A percentile compares a stretch with the other conserved stretches of the same genome.
These are phyloP conservation scores for Protophormia terraenovae DNA, from an alignment of 2,888 invertebrate species.

Conservation along the genomic window DNA sequence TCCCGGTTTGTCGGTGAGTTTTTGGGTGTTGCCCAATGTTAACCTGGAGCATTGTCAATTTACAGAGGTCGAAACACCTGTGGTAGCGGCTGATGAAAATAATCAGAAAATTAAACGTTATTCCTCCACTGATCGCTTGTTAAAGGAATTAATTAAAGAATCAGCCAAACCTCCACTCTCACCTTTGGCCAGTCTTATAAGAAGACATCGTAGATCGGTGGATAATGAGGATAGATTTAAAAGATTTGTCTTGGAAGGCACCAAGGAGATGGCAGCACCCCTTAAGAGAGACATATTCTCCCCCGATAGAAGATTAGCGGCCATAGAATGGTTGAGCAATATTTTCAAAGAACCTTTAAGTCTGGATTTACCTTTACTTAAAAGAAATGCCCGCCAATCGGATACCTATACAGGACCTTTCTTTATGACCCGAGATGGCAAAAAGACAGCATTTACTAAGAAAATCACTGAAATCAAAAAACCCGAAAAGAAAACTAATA, in stretches of 20 bases:
- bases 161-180: slow-evolving; percentile 73
- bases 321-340: slow-evolving; percentile 74
- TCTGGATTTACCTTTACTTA: slow-evolving; percentile 68
- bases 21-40: slow-evolving; percentile 88
- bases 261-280: slow-evolving; percentile 31
- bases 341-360: slow-evolving; percentile 72
- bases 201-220: slow-evolving; percentile 50
- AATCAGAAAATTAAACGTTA: slow-evolving; percentile 69
- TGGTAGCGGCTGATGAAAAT: slow-evolving; percentile 42
- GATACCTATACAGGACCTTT: slow-evolving; percentile 71
- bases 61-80: slow-evolving; percentile 74
- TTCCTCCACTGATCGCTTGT: slow-evolving; percentile 76
- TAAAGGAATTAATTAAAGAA: slow-evolving; percentile 78
- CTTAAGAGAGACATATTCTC: slow-evolving; percentile 50
- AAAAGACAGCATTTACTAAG: slow-evolving; percentile 72
- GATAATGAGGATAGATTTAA: slow-evolving; percentile 45
- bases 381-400: slow-evolving; percentile 73
- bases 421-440: slow-evolving; percentile 73
- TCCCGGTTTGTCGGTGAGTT: slow-evolving; percentile 87
- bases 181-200: slow-evolving; percentile 46
- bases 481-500: slow-evolving; percentile 73
- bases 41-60: slow-evolving; percentile 84
- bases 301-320: slow-evolving; percentile 68
- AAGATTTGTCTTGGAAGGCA: slow-evolving; percentile 73
- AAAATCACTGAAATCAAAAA: slow-evolving; percentile 77